These are phyloP conservation scores for Platynereis dumerilii DNA, from an alignment of 2,888 invertebrate species.

Conservation along the genomic window DNA sequence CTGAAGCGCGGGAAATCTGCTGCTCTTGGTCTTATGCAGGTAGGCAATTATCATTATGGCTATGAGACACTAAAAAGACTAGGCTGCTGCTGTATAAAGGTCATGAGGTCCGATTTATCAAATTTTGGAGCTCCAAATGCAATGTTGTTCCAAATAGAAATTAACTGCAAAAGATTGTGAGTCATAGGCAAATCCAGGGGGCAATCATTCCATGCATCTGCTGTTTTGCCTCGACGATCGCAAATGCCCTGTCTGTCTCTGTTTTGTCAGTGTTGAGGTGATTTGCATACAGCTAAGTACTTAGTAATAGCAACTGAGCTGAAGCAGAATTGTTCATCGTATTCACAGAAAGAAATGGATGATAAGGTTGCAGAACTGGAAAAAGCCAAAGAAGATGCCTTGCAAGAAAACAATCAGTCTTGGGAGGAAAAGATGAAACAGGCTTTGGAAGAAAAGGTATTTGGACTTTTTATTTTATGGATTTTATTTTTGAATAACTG, in stretches of 20 bases:
- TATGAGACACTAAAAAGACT: too few relatives aligned
- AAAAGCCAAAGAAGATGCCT: conserved; percentile 44
- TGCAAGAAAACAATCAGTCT: conserved; percentile 47
- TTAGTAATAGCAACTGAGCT: too few relatives aligned
- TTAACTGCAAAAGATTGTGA: too few relatives aligned
- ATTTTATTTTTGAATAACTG: neutral
- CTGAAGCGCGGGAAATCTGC: conserved; percentile 62
- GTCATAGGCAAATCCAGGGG: too few relatives aligned
- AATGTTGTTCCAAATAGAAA: too few relatives aligned
- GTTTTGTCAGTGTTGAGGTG: conserved; percentile 61
- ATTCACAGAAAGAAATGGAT: conserved; percentile 50
- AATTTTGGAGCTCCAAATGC: too few relatives aligned
- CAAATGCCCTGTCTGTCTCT: conserved; percentile 20
- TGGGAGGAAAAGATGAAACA: conserved; percentile 53
- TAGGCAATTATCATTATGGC: too few relatives aligned
- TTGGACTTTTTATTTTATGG: too few relatives aligned
- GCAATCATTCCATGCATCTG: conserved; percentile 81
- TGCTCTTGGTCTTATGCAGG: conserved; percentile 61
- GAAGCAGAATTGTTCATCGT: too few relatives aligned
- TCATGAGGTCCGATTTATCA: too few relatives aligned
- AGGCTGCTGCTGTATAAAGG: too few relatives aligned
- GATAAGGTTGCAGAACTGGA: conserved; percentile 38
- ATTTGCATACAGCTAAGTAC: too few relatives aligned
- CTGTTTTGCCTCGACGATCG: conserved; percentile 79
- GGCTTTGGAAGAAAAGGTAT: conserved; percentile 9